These are phyloP conservation scores for Ahaetulla prasina DNA, from an alignment of 2,113 vertebrate genomes.

Conservation along the genomic window DNA sequence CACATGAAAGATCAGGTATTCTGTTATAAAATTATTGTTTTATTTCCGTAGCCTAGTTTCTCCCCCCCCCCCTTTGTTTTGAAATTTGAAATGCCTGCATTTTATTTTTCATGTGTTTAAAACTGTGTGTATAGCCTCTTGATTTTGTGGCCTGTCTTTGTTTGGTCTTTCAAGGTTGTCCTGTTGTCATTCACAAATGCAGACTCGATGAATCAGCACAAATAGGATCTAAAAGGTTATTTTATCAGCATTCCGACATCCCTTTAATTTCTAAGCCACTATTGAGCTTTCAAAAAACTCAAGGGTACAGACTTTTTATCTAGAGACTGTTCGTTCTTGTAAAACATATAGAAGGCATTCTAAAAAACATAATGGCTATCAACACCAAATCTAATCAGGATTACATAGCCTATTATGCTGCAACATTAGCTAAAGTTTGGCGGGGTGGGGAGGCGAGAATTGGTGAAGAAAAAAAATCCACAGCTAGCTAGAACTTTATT, in stretches of 20 bases:
- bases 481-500: background rate
- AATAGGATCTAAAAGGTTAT: background rate
- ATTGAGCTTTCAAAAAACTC: background rate
- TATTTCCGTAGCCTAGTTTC: background rate
- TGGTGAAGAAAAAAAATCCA: background rate
- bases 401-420: background rate
- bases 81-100: slow-evolving; percentile 11
- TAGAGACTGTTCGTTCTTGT: background rate
- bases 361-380: background rate
- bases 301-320: background rate
- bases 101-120: background rate
- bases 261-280: background rate
- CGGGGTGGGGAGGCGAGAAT: background rate
- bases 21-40: background rate
- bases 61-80: background rate
- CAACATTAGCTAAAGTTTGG: background rate
- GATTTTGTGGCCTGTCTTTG: background rate
- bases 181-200: background rate
- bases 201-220: background rate
- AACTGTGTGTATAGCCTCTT: background rate
- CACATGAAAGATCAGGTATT: background rate
- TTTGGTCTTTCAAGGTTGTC: slow-evolving; percentile 22
- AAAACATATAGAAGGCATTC: background rate
- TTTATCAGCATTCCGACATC: slow-evolving; percentile 23
- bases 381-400: background rate